Conservation (phyloP, 2,113 vertebrate genomes). For the Nesoenas mayeri region DNA sequence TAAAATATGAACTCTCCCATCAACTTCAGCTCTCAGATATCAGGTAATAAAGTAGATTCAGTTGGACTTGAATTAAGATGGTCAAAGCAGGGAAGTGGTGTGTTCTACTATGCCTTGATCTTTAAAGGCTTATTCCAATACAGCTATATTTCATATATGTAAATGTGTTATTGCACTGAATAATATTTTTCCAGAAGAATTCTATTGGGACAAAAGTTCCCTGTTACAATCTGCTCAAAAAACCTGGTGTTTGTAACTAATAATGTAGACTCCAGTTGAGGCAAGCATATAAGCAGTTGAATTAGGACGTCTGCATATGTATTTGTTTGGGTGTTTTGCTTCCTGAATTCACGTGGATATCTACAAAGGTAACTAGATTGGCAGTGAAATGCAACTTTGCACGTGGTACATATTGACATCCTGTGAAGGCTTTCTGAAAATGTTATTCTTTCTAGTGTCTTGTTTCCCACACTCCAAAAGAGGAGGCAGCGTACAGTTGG, state of each 20-base stretch:
- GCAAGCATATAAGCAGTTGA: neutral
- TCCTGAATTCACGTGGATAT: neutral
- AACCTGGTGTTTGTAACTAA: neutral
- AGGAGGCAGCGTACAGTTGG: neutral
- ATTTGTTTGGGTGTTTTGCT: neutral
- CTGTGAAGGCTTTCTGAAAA: neutral
- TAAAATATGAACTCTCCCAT: conserved; percentile 84
- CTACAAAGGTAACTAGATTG: neutral
- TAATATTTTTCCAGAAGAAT: neutral
- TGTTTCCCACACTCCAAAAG: neutral
- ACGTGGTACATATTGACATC: neutral
- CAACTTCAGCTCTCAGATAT: conserved; percentile 87
- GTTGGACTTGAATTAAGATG: neutral
- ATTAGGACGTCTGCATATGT: rapidly evolving
- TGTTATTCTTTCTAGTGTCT: neutral
- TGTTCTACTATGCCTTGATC: neutral
- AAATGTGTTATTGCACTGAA: neutral
- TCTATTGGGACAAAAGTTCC: neutral
- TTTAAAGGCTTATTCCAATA: neutral
- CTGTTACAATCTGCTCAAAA: neutral
- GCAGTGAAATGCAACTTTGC: neutral
- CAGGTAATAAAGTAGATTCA: conserved; percentile 76
- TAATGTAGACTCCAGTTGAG: neutral
- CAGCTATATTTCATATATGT: neutral
- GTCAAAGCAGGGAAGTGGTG: neutral